These are phyloP conservation scores for Meta bourneti DNA, from an alignment of 2,888 invertebrate genomes.

Conservation along the genomic window DNA sequence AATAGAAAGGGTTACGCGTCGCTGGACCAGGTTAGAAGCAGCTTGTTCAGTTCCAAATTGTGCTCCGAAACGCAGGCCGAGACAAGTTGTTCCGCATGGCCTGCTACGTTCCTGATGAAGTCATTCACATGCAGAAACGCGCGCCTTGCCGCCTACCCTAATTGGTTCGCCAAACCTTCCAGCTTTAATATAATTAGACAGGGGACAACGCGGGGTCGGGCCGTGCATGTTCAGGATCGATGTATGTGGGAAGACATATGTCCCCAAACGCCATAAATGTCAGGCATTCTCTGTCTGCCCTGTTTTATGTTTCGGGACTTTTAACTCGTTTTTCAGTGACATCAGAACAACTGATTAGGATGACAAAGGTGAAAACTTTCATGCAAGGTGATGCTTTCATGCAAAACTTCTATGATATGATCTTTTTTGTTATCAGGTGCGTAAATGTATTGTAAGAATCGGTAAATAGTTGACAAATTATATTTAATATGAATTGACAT, in stretches of 20 bases:
- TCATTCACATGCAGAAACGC: constrained; percentile 67
- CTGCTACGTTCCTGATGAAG: constrained; percentile 42
- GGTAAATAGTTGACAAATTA: no score
- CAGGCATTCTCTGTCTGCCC: constrained; percentile 43
- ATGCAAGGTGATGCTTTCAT: no score
- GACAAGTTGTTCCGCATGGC: constrained; percentile 48
- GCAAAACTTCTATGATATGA: no score
- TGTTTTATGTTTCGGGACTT: constrained; percentile 37
- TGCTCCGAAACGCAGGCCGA: background rate
- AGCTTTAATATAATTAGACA: constrained; percentile 69
- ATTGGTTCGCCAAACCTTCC: constrained; percentile 54
- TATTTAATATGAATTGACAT: no score
- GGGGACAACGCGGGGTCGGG: constrained; percentile 32
- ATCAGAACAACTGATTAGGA: constrained; percentile 17
- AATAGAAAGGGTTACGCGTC: constrained; percentile 68
- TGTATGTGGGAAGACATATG: constrained; percentile 69
- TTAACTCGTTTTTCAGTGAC: constrained; percentile 58
- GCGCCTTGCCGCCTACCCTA: constrained; percentile 59
- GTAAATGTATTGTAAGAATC: background rate
- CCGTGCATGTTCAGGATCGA: background rate
- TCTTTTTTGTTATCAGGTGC: background rate
- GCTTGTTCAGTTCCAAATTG: constrained; percentile 21
- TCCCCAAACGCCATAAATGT: constrained; percentile 68
- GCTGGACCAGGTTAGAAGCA: constrained; percentile 55
- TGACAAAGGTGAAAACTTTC: constrained; percentile 24